Evolutionary conservation across 2,113 vertebrate genomes (phyloP), one percentile per base, ranked within the genome.

Genomic region (Capreolus pygargus): DNA sequence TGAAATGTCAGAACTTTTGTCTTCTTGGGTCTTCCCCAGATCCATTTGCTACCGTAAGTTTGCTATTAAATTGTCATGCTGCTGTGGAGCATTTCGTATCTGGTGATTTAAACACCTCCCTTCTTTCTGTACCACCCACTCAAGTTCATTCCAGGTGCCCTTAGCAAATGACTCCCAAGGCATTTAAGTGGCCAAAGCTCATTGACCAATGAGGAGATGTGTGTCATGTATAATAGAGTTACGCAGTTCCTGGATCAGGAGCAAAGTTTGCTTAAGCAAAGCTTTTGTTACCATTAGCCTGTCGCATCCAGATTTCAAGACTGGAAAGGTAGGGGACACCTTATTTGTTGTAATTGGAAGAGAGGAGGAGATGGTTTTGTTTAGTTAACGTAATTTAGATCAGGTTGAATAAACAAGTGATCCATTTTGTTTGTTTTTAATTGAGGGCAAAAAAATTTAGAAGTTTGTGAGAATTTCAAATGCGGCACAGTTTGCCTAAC

Each of bases 121-220:
- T 98, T 91, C 57, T 95, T 97, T 95, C 90, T 21, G 98, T 98
- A 95, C 98, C 99, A 98, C 98, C 98, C 98, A 98, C 98, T 98
- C 96, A 96, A 96, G 92, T 97, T 98, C 96, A 98, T 96, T 98
- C 97, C 98, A 97, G 98, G 98, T 98, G 98, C 98, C 98, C 98
- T 98, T 98, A 99, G 98, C 98, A 99, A 99, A 99, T 99, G 98
- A 98, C 98, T 99, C 98, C 98, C 98, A 97, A 98, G 98, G 99
- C 99, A 98, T 98, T 98, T 98, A 98, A 99, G 98, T 99, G 98
- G 98, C 97, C 97, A 98, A 98, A 76, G 82, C 98, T 98, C 88
- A 89, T 94, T 98, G 98, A 96, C 99, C 99, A 99, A 99, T 99
- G 98, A 99, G 98, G 97, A 98, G 92, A 95, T 96, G 57, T 83